Percentiles rank a stretch among this genome's conserved stretches.
phyloP scores from a whole-genome alignment of 1,140 invertebrate genomes.

The Zophobas atratus region DNA sequence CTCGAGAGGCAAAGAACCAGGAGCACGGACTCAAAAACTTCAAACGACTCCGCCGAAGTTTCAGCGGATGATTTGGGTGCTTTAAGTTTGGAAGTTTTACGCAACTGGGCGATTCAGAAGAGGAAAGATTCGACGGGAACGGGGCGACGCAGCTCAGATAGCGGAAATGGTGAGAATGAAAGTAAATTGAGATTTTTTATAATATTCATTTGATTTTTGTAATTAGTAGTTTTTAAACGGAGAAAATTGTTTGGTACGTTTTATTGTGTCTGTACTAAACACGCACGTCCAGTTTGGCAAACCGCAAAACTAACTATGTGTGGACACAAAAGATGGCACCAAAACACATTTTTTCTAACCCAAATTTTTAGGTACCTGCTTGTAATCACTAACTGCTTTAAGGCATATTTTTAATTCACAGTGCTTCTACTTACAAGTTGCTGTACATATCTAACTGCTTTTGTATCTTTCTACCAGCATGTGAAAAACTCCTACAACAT shows the following conservation, averaged over 20 bases:
- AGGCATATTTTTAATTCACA: conserved; percentile 37
- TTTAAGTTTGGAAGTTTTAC: conserved; percentile 60
- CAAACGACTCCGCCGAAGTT: conserved; percentile 60
- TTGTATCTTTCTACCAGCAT: conserved; percentile 60
- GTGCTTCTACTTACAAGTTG: conserved; percentile 31
- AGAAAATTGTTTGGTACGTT: conserved; percentile 41
- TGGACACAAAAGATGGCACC: conserved; percentile 36
- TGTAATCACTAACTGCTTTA: conserved; percentile 28
- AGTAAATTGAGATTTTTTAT: conserved; percentile 11
- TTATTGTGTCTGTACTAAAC: conserved; percentile 22
- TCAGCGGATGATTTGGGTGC: conserved; percentile 63
- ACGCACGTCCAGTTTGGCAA: neutral
- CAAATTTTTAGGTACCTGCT: neutral
- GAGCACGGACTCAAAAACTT: conserved; percentile 65
- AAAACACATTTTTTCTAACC: conserved; percentile 22
- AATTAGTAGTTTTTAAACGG: conserved; percentile 32
- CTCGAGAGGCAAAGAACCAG: conserved; percentile 61
- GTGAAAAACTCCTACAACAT: conserved; percentile 60
- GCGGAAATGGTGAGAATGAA: conserved; percentile 69
- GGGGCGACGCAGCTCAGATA: conserved; percentile 71
- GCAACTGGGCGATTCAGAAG: conserved; percentile 58
- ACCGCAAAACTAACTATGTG: neutral
- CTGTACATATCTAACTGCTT: conserved; percentile 40
- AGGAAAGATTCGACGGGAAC: conserved; percentile 62
- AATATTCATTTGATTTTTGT: conserved; percentile 22